Evolutionary conservation across 2,888 invertebrate genomes (phyloP), one percentile per base, ranked within the genome.

Genomic region (Ectemnius cavifrons): DNA sequence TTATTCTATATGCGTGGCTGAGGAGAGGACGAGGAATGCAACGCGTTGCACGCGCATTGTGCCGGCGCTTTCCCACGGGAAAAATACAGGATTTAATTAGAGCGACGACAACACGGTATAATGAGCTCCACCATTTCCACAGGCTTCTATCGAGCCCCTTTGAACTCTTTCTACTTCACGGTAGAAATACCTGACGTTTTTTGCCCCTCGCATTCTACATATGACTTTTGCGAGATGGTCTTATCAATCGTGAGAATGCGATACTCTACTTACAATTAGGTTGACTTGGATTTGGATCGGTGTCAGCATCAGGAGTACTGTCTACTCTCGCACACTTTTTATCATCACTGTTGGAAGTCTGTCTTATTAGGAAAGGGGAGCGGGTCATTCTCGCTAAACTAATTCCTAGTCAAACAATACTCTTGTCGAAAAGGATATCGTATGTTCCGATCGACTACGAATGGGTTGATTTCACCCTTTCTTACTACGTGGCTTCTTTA

Each of bases 61-160:
- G 4, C n/a, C 45, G 57, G n/a, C 18, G 18, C n/a, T 71, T 88
- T 89, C 89, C 84, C 89, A 88, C 88, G 89, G 79, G 79, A 85
- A 87, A 87, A 85, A 85, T 81, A 77, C 78, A 78, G 68, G 76
- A 66, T 78, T 37, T 80, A 83, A 82, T 81, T 80, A 49, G 58
- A 62, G 47, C 59, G 65, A 63, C 64, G 57, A 56, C 37, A 37
- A 37, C 20, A 64, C 56, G 67, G 79, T 37, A 63, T 72, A 74
- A 79, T 68, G 63, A 75, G 67, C 72, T 27, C 14, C 49, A 49
- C 5, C 63, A 52, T 65, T 67, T 74, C 63, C 37, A n/a, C 49
- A 27, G 11, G 27, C 18, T 20, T 18, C n/a, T 23, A 13, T 58
- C 58, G 37, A 47, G 20, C 27, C 27, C 6, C 56, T 57, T 20